Evolutionary conservation across 2,888 invertebrate genomes (phyloP).

Genomic region (Phyllotreta cruciferae): DNA sequence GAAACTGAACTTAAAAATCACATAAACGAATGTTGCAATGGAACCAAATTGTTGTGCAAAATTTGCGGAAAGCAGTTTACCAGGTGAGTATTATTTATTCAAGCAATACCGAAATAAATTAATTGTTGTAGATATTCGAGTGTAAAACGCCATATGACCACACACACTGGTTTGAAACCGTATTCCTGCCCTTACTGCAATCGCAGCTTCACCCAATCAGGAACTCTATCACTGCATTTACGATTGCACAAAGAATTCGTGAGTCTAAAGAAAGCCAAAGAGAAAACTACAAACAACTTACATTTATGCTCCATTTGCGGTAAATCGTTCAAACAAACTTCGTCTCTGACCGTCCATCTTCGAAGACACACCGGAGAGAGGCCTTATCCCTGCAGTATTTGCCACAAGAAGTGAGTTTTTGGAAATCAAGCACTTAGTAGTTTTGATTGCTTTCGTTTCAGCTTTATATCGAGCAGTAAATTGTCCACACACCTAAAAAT

Average conservation of each 20-base stretch:
- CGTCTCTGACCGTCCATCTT: conserved; percentile 49
- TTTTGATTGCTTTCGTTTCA: conserved; percentile 33
- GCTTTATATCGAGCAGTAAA: conserved; percentile 51
- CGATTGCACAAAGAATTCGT: conserved; percentile 42
- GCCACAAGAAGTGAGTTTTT: conserved; percentile 46
- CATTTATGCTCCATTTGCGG: conserved; percentile 52
- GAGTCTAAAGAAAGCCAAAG: conserved; percentile 25
- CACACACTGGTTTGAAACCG: conserved; percentile 48
- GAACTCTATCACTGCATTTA: conserved; percentile 46
- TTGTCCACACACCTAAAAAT: conserved; percentile 49
- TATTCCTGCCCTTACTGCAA: conserved; percentile 46
- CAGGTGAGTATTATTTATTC: conserved; percentile 34
- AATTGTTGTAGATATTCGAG: conserved; percentile 37
- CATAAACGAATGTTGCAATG: conserved; percentile 43
- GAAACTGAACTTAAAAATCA: conserved; percentile 48
- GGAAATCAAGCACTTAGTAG: background rate
- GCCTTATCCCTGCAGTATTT: conserved; percentile 49
- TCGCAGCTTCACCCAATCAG: conserved; percentile 46
- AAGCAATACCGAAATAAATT: background rate
- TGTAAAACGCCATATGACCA: conserved; percentile 52
- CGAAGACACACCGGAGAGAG: conserved; percentile 50
- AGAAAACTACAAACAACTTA: conserved; percentile 36
- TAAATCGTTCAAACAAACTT: conserved; percentile 50
- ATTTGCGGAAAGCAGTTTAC: conserved; percentile 45
- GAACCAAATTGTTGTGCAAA: conserved; percentile 42